phyloP scores from a whole-genome alignment of 1,140 invertebrate genomes.

The Brachionus asplanchnoidis region DNA sequence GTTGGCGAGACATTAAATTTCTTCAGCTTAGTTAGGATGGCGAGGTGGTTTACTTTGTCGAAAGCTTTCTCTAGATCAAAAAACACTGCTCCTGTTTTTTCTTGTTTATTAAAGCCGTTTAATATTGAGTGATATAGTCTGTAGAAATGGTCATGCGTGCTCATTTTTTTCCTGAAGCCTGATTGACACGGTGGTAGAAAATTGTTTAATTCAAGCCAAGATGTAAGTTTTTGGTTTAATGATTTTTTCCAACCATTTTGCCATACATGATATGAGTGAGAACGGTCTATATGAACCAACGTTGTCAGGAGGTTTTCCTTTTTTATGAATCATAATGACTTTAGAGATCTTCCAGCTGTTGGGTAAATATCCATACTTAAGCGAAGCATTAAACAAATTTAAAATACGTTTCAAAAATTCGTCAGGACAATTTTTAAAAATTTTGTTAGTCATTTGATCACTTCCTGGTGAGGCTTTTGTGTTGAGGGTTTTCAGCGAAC shows the following conservation, averaged over 20 bases:
- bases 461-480: background rate
- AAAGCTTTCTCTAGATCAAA: slow-evolving; percentile 34
- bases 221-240: slow-evolving; percentile 4
- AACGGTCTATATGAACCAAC: slow-evolving; percentile 41
- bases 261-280: slow-evolving; percentile 25
- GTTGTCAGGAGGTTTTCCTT: slow-evolving; percentile 37
- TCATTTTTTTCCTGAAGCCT: slow-evolving; percentile 29
- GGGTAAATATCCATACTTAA: slow-evolving; percentile 22
- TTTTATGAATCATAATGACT: slow-evolving; percentile 42
- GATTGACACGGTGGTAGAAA: background rate
- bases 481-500: background rate
- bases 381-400: background rate
- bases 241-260: slow-evolving; percentile 43
- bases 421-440: background rate
- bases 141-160: background rate
- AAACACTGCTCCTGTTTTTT: background rate
- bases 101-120: background rate
- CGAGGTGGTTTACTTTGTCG: slow-evolving; percentile 12
- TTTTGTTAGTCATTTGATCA: background rate
- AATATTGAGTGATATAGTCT: background rate
- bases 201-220: slow-evolving; percentile 24
- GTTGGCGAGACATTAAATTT: background rate
- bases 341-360: slow-evolving; percentile 36
- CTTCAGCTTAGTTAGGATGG: background rate
- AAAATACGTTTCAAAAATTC: background rate